Percentiles rank a stretch among this genome's conserved stretches.
Conservation (phyloP, 92 coral and sea anemone genomes). For the Porites evermanni region DNA sequence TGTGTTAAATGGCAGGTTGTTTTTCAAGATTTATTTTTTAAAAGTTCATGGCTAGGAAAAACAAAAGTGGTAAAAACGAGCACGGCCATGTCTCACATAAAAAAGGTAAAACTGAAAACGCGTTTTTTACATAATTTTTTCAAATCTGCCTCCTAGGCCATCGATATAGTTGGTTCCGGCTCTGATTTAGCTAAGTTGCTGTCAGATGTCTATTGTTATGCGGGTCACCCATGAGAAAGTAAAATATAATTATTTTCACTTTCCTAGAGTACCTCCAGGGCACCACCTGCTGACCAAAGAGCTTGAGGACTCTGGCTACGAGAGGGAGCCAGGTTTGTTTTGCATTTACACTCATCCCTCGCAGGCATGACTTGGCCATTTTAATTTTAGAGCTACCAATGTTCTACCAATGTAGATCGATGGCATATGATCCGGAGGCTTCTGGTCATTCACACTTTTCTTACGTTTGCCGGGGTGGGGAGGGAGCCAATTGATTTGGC, state of each 20-base stretch:
- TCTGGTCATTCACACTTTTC: background rate
- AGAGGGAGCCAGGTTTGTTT: background rate
- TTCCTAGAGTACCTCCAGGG: background rate
- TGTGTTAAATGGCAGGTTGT: constrained; percentile 23
- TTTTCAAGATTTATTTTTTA: constrained; percentile 6
- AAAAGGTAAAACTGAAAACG: background rate
- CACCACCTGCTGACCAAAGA: background rate
- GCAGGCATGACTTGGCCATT: background rate
- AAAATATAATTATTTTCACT: background rate
- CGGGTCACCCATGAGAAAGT: background rate
- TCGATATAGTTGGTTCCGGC: background rate
- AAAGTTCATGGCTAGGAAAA: background rate
- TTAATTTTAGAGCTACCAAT: background rate
- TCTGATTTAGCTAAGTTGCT: constrained; percentile 2
- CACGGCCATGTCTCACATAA: constrained; percentile 1
- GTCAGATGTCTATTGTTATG: constrained; percentile 2
- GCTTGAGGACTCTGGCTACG: background rate
- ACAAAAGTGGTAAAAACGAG: constrained; percentile 17
- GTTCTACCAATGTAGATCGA: background rate
- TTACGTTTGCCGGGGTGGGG: background rate
- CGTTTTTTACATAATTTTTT: background rate
- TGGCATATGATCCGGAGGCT: background rate
- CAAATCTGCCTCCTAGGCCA: background rate
- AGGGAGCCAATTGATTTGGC: background rate
- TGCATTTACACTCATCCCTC: background rate